These are phyloP conservation scores for Ruditapes philippinarum DNA, from an alignment of 1,140 invertebrate genomes.

Conservation along the genomic window DNA sequence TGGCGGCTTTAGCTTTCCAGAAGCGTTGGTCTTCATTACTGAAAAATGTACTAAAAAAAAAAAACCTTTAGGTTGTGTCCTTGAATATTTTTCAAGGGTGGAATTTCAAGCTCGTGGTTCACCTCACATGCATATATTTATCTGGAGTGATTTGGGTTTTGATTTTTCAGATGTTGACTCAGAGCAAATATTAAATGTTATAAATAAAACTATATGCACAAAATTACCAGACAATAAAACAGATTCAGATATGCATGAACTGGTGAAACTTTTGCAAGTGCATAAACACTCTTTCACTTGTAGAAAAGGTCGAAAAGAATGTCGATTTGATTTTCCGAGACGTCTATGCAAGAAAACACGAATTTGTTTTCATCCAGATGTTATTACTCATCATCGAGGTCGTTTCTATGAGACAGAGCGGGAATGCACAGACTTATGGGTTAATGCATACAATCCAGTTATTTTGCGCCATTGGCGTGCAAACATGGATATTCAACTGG, in stretches of 20 bases:
- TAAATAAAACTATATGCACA: conserved; percentile 10
- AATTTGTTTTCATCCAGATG: background rate
- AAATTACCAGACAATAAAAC: background rate
- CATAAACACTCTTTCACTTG: background rate
- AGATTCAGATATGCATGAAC: background rate
- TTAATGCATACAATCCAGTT: conserved; percentile 66
- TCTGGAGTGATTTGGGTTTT: conserved; percentile 80
- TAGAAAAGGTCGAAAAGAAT: background rate
- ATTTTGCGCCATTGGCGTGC: conserved; percentile 55
- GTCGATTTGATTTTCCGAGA: conserved; percentile 28
- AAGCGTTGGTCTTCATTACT: conserved; percentile 64
- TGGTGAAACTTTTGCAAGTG: background rate
- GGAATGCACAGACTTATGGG: background rate
- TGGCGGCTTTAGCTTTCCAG: conserved; percentile 37
- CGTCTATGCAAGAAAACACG: background rate
- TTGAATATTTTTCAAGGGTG: conserved; percentile 80
- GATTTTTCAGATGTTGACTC: no score
- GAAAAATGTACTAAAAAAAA: conserved; percentile 52
- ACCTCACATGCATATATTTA: conserved; percentile 86
- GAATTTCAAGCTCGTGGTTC: conserved; percentile 86
- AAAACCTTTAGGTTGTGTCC: conserved; percentile 67
- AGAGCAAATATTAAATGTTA: conserved; percentile 2
- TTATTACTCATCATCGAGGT: background rate
- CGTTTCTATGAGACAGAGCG: conserved; percentile 61
- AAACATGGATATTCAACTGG: conserved; percentile 67